Evolutionary conservation across 2,797 vertebrate species (phyloP).

Genomic region (Atherinosoma microstoma): DNA sequence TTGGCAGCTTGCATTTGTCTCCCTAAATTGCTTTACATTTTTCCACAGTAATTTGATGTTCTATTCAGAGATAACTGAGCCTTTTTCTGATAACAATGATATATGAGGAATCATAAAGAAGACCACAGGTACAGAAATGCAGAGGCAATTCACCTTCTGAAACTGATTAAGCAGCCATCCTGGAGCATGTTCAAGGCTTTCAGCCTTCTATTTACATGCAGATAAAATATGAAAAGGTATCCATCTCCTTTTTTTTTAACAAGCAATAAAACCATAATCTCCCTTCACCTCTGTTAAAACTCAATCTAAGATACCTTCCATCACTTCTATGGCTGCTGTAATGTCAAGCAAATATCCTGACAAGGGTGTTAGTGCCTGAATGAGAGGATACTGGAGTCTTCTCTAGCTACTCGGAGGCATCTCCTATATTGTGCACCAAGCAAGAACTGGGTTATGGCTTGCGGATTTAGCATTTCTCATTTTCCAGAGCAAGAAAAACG

Average conservation of each 20-base stretch:
- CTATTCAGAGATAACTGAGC: constrained; percentile 1
- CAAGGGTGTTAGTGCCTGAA: constrained; percentile 29
- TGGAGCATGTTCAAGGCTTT: constrained; percentile 54
- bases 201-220: constrained; percentile 50
- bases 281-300: constrained; percentile 40
- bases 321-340: constrained; percentile 48
- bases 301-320: constrained; percentile 28
- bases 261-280: constrained; percentile 64
- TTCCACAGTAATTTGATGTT: background rate
- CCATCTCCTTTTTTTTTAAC: constrained; percentile 48
- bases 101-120: constrained; percentile 29
- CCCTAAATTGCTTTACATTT: background rate
- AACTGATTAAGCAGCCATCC: constrained; percentile 55
- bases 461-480: constrained; percentile 60
- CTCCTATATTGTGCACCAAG: constrained; percentile 44
- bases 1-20: background rate
- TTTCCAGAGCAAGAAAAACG: constrained; percentile 52
- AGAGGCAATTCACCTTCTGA: constrained; percentile 34
- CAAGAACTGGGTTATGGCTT: constrained; percentile 55
- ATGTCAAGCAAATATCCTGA: constrained; percentile 58
- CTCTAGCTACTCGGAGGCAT: constrained; percentile 41
- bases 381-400: constrained; percentile 40
- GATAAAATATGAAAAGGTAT: constrained; percentile 66
- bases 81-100: constrained; percentile 21
- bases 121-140: constrained; percentile 29